A percentile compares a stretch with the other conserved stretches of the same genome.
Conservation (phyloP, 1,140 invertebrate genomes). For the Hylaeus anthracinus region DNA sequence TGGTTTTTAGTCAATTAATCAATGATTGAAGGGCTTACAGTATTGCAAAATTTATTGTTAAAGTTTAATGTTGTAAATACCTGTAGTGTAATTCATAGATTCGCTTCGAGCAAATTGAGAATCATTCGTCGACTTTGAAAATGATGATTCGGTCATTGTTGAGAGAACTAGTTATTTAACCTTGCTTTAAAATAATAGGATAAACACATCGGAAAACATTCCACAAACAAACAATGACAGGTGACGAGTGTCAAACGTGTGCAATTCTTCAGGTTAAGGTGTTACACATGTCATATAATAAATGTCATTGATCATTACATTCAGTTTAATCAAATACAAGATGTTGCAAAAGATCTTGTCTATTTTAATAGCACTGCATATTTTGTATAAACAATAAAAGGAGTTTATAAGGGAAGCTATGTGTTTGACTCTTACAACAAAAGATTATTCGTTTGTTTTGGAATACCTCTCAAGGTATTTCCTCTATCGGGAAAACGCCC, state of each 20-base stretch:
- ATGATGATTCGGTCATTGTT: constrained; percentile 59
- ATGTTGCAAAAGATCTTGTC: too few relatives aligned
- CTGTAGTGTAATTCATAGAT: constrained; percentile 62
- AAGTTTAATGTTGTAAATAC: constrained; percentile 44
- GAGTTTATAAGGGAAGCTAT: too few relatives aligned
- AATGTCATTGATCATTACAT: too few relatives aligned
- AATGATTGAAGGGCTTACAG: too few relatives aligned
- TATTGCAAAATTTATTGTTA: constrained; percentile 18
- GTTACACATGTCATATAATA: neutral
- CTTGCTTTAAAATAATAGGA: neutral
- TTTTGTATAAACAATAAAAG: too few relatives aligned
- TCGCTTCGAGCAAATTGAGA: constrained; percentile 59
- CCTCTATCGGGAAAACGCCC: too few relatives aligned
- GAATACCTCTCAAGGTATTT: too few relatives aligned
- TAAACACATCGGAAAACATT: neutral
- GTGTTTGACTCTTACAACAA: too few relatives aligned
- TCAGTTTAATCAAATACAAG: too few relatives aligned
- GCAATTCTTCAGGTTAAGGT: neutral
- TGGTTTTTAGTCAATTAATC: too few relatives aligned
- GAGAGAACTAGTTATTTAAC: neutral
- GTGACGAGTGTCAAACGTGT: neutral
- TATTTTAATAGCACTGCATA: too few relatives aligned
- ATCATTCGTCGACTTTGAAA: constrained; percentile 55
- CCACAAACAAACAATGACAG: neutral
- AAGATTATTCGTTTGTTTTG: too few relatives aligned